These are phyloP conservation scores for Gallinago jamesoni DNA, from an alignment of 2,113 vertebrate genomes.

Conservation along the genomic window DNA sequence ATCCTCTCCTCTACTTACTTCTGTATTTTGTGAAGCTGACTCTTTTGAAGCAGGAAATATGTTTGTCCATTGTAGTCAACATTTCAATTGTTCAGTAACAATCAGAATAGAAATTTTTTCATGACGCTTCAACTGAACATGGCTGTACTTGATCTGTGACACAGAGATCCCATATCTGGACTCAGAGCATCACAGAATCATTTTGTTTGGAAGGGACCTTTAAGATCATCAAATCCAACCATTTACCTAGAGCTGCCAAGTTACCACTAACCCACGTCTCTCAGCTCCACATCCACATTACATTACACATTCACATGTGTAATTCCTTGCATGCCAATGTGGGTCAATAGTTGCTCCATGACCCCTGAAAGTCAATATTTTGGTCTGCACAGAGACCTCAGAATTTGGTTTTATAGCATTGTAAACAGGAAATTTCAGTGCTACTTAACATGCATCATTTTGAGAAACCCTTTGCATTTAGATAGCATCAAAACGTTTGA, in stretches of 20 bases:
- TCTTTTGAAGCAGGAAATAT: neutral
- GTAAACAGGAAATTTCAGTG: constrained; percentile 30
- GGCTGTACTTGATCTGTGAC: neutral
- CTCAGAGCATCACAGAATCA: neutral
- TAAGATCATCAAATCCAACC: neutral
- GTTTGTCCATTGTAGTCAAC: neutral
- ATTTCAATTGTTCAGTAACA: neutral
- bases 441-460: neutral
- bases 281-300: neutral
- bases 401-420: neutral
- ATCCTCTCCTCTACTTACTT: neutral
- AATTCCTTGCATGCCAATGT: constrained; percentile 19
- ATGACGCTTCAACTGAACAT: neutral
- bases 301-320: neutral
- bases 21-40: neutral
- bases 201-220: neutral
- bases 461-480: neutral
- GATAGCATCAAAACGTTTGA: neutral
- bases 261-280: neutral
- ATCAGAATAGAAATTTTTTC: neutral
- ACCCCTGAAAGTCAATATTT: constrained; percentile 49
- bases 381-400: neutral
- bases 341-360: constrained; percentile 14
- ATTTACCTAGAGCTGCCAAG: neutral
- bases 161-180: neutral